A percentile compares a stretch with the other conserved stretches of the same genome.
These are phyloP conservation scores for Montipora sp. DNA, from an alignment of 64 coral and sea anemone species.

Conservation along the genomic window DNA sequence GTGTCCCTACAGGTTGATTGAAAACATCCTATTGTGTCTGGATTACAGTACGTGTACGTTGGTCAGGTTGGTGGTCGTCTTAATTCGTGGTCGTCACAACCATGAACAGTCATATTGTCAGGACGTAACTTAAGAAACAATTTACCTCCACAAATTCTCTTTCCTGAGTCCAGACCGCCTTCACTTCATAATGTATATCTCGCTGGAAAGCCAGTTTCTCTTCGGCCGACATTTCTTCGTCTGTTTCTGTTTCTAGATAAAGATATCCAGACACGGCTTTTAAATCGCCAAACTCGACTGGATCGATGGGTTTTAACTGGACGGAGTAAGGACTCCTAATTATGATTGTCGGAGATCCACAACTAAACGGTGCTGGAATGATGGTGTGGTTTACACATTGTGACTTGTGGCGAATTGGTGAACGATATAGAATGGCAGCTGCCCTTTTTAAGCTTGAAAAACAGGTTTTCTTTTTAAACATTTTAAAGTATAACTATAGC, in stretches of 20 bases:
- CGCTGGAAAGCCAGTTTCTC: constrained; percentile 1
- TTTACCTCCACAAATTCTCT: constrained; percentile 22
- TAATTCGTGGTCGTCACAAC: no score
- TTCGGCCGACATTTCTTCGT: not conserved
- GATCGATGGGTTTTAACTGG: constrained; percentile 43
- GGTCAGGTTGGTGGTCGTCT: no score
- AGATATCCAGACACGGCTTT: constrained; percentile 10
- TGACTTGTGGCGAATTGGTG: constrained; percentile 10
- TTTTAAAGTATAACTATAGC: not conserved
- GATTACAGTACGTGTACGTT: no score
- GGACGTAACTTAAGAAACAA: no score
- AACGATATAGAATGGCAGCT: not conserved
- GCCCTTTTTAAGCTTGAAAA: not conserved
- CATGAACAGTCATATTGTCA: no score
- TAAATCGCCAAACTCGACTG: constrained; percentile 22
- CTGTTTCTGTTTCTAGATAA: constrained; percentile 5
- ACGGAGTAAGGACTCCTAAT: constrained; percentile 47
- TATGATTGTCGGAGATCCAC: not conserved
- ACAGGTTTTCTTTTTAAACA: not conserved
- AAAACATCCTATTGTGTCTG: no score
- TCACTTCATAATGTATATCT: not conserved
- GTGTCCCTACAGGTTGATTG: no score
- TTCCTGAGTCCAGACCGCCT: not conserved
- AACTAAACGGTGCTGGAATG: not conserved
- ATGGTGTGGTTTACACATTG: not conserved